Conservation (phyloP, 2,113 vertebrate genomes). For the Cacatua alba region DNA sequence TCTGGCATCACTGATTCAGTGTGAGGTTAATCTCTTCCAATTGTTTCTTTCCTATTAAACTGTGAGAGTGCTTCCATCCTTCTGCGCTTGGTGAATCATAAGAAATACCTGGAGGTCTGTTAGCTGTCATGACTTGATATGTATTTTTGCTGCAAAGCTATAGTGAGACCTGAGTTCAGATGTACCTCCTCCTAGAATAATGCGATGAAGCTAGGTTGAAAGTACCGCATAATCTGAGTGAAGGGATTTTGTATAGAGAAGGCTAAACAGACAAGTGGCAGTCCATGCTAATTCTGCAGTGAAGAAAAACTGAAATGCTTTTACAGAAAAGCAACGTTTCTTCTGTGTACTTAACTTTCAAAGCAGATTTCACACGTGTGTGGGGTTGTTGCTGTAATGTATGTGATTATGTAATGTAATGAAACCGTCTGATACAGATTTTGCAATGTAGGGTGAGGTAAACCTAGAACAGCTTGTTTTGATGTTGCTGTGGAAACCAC, state of each 20-base stretch:
- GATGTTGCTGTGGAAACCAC: background rate
- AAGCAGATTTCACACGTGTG: background rate
- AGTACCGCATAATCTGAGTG: background rate
- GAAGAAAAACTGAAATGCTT: background rate
- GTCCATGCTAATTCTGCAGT: background rate
- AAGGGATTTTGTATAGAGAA: background rate
- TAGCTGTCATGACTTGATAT: background rate
- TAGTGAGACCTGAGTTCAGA: background rate
- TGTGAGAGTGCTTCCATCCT: background rate
- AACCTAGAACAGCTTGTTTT: background rate
- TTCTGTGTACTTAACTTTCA: background rate
- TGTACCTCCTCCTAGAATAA: background rate
- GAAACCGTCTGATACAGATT: background rate
- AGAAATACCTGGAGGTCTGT: background rate
- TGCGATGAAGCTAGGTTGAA: background rate
- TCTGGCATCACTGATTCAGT: background rate
- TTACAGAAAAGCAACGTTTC: background rate
- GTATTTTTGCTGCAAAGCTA: background rate
- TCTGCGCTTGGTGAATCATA: background rate
- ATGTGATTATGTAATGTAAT: background rate
- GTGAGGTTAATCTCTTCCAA: background rate
- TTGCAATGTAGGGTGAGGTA: background rate
- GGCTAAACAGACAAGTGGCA: background rate
- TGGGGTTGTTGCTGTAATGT: background rate
- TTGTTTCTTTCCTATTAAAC: background rate